Base-by-base conservation (phyloP, 2,113 vertebrate species). In the Melanostigma gelatinosum region DNA sequence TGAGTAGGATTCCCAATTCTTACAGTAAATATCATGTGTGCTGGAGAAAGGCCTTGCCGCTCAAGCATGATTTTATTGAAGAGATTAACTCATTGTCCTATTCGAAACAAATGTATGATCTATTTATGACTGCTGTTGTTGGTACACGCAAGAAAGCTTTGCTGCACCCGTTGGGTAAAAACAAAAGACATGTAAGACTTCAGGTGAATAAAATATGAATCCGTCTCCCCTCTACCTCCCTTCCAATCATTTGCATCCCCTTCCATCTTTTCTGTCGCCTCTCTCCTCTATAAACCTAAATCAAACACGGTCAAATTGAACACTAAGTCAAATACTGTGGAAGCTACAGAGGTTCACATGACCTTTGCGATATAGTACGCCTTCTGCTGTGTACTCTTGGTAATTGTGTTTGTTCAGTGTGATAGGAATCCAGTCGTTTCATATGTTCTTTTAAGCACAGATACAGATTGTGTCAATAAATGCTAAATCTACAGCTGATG, bases 81-180 rank as follows among this genome's bases (percentile, higher is more conserved):
- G 48, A 81, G 34, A 73, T 85, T 55, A 68, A 83, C 68, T 82
- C 54, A 70, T 63, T 68, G 70, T 24, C 0, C 16, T 29, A 13
- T 66, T 60, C 65, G 38, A 83, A 75, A 57, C 24, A 70, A 78
- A 85, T 32, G 38, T 69, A 3, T 80, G 72, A 70, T 88, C 60
- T 40, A 13, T 80, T 68, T 71, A 72, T 54, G 24, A 86, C 61
- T 74, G 62, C 66, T 65, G 78, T 18, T 52, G 38, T 20, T 24
- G 16, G 36, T 48, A 32, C 32, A 54, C 15, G 15, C 24, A 46
- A 40, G 58, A 40, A 34, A 64, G 50, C 76, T 29, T 79, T 52
- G 50, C 34, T 42, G 44, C 52, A 16, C 60, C 12, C 0, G 13
- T 75, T 27, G 79, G 62, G 48, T 32, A 72, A 84, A 42, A 60